Percentiles rank a stretch among this genome's conserved stretches.
These are phyloP conservation scores for Caprella mutica DNA, from an alignment of 2,888 invertebrate genomes.

Conservation along the genomic window DNA sequence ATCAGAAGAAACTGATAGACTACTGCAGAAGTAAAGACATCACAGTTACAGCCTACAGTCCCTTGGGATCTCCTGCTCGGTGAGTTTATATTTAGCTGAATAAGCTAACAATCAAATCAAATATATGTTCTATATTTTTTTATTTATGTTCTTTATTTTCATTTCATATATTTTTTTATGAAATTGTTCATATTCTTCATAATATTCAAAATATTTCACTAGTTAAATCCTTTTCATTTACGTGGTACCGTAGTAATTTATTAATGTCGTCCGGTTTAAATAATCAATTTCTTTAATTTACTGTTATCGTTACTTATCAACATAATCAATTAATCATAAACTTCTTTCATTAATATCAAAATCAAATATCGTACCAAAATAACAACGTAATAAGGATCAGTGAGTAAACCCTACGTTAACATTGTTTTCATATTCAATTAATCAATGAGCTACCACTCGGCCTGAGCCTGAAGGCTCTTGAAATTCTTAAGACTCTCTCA, in stretches of 20 bases:
- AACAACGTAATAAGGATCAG: no score
- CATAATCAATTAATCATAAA: no score
- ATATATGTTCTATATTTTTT: not conserved
- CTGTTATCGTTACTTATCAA: no score
- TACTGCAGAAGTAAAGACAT: slow-evolving; percentile 56
- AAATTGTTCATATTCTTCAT: not conserved
- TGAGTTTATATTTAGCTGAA: not conserved
- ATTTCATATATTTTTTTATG: not conserved
- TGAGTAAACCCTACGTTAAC: no score
- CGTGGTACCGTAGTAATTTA: not conserved
- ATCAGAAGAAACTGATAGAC: slow-evolving; percentile 55
- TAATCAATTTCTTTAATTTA: not conserved
- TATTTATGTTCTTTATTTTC: not conserved
- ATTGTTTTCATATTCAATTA: no score
- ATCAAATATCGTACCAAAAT: no score
- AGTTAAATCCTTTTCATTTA: not conserved
- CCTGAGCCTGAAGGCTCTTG: no score
- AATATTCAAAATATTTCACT: not conserved
- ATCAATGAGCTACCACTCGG: no score
- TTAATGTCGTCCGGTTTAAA: not conserved
- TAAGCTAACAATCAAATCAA: not conserved
- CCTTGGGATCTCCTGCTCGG: slow-evolving; percentile 47
- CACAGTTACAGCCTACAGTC: slow-evolving; percentile 62
- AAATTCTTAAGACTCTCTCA: no score
- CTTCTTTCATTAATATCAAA: no score